Evolutionary conservation across 2,113 vertebrate genomes (phyloP), one percentile per base, ranked within the genome.

Genomic region (Megalops atlanticus): DNA sequence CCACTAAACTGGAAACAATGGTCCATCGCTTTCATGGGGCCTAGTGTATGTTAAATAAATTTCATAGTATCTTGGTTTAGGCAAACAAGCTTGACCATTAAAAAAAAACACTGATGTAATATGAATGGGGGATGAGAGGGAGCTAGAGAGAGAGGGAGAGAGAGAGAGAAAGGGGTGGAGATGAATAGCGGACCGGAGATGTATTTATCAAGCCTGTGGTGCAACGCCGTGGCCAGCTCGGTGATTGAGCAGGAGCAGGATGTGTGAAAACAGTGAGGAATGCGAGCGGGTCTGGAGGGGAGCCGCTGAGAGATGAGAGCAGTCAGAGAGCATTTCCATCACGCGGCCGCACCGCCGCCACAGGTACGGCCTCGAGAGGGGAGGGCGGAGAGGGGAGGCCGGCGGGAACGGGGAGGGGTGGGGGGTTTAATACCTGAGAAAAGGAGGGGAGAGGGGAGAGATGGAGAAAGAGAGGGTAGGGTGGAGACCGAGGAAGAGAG

Each of bases 161-260:
- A 69, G 71, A 71, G 2, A 74, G 79, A 64, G 24, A 35, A 35
- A 80, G 74, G 78, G 47, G 24, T 35, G 36, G 74, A 6, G 70
- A 82, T 82, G 82, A 77, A 74, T 40, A 73, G 47, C 2, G 58
- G 21, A 31, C 33, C 21, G 18, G 40, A 41, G 6, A 31, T 12
- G 74, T 31, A n/a, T 43, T 11, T 47, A 38, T 72, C 27, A 72
- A 31, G 35, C 35, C 12, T 4, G 36, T 35, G 2, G 33, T 27
- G 24, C 36, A 41, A 36, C 38, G 33, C 52, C n/a, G 76, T 39
- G 49, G n/a, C 41, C 31, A 10, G 69, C 77, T 47, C 78, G 80
- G 85, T 87, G 89, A 89, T 86, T 83, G 86, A 89, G 83, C 82
- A 80, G 84, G 79, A 41, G 80, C 75, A 80, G 76, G 87, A 83